Evolutionary conservation across 2,888 invertebrate genomes (phyloP).

Genomic region (Acleris literana): DNA sequence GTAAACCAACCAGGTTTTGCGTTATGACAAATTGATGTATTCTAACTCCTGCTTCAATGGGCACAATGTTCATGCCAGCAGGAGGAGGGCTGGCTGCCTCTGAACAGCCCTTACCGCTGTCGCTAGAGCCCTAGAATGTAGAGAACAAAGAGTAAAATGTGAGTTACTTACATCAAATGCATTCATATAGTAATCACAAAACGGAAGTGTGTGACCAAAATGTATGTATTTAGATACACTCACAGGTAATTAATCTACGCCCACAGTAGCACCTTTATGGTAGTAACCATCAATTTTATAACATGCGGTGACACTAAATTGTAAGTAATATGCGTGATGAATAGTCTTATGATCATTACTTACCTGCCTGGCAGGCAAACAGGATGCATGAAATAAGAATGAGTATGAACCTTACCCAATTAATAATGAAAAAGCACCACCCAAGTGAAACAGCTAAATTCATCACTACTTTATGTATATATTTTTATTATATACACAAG

Average conservation of each 20-base stretch:
- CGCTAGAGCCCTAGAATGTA: conserved; percentile 87
- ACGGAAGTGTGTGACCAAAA: conserved; percentile 25
- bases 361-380: conserved; percentile 1
- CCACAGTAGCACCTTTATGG: conserved; percentile 27
- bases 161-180: not conserved
- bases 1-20: conserved; percentile 90
- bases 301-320: conserved; percentile 9
- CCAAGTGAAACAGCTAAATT: conserved; percentile 28
- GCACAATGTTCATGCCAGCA: conserved; percentile 81
- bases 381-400: not conserved
- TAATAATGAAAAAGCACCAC: conserved; percentile 34
- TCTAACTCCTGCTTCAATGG: conserved; percentile 72
- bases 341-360: conserved; percentile 6
- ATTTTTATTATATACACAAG: not conserved
- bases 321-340: conserved; percentile 19
- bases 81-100: conserved; percentile 88
- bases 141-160: conserved; percentile 8
- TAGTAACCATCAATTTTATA: conserved; percentile 19
- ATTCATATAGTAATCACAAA: conserved; percentile 22
- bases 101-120: conserved; percentile 92
- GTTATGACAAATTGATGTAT: conserved; percentile 90
- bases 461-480: not conserved
- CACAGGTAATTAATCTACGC: conserved; percentile 18
- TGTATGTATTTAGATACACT: conserved; percentile 31
- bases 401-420: conserved; percentile 11